Conservation (phyloP, 1,140 invertebrate genomes). For the Nautilus pompilius region DNA sequence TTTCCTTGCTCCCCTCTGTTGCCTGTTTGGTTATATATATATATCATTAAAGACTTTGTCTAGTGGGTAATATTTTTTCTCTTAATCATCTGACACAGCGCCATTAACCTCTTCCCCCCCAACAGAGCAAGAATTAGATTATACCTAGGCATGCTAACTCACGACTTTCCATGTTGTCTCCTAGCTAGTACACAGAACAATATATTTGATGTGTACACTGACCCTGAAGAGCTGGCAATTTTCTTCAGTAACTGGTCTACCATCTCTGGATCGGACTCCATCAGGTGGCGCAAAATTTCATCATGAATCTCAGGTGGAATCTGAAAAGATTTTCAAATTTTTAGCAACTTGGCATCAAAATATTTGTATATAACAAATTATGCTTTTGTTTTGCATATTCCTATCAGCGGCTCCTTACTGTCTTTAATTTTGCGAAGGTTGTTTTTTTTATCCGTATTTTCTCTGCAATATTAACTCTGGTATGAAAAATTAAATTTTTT, state of each 20-base stretch:
- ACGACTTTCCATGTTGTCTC: no score
- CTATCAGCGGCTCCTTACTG: background rate
- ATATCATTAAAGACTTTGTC: no score
- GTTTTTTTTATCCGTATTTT: background rate
- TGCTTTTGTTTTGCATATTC: background rate
- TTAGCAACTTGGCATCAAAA: background rate
- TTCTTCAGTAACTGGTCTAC: slow-evolving; percentile 67
- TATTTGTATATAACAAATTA: background rate
- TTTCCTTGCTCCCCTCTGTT: no score
- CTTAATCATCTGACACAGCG: no score
- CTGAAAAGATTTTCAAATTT: slow-evolving; percentile 34
- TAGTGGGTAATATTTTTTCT: no score
- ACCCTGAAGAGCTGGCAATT: slow-evolving; percentile 56
- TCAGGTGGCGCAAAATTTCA: slow-evolving; percentile 79
- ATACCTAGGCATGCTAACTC: no score
- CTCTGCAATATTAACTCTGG: background rate
- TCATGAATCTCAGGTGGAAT: slow-evolving; percentile 76
- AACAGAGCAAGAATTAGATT: no score
- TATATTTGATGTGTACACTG: slow-evolving; percentile 13
- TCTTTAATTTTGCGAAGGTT: no score
- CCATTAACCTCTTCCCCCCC: no score
- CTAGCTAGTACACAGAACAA: no score
- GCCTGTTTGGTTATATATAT: no score
- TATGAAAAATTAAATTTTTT: background rate
- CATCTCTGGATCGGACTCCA: slow-evolving; percentile 76